Base-by-base conservation (phyloP, 2,888 invertebrate genomes). In the Acleris holmiana region DNA sequence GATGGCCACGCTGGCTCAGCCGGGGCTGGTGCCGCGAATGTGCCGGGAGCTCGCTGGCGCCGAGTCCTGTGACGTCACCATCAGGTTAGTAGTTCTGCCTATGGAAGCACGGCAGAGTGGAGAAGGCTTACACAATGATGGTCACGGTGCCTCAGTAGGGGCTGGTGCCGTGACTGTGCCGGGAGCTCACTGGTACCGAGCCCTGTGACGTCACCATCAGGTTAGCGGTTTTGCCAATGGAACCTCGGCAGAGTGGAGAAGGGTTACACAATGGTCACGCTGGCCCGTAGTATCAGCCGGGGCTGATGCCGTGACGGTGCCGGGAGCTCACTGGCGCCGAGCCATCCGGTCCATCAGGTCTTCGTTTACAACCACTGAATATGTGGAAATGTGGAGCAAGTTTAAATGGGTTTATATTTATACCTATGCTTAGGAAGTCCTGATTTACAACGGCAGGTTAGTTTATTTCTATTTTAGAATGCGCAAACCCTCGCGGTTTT, bases 181-280 rank as follows among this genome's bases (percentile, higher is more conserved):
- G 75, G 23, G 88, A 85, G 4, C 75, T 92, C 29, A 86, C 83
- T 48, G 78, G 80, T 35, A 70, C 76, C 40, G 70, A 76, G 10
- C 77, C 82, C 2, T 69, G 76, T 5, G 80, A 85, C n/a, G 76
- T 89, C 21, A 86, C 86, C 44, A 83, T 91, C 69, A 91, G 92
- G 91, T 89, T 67, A 55, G 61, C 40, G 4, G 23, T 23, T 4
- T 4, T 23, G n/a, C n/a, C n/a, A n/a, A n/a, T n/a, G n/a, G n/a
- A n/a, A n/a, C n/a, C n/a, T n/a, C n/a, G 96, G 0, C 96, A 96
- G 83, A 96, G 95, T 73, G 94, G 96, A 96, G 25, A 96, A 96
- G 84, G 96, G 96, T 0, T 95, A 95, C 78, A 96, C 96, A 7
- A 96, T 96, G 96, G 95, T 96, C n/a, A n/a, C n/a, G n/a, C n/a